Evolutionary conservation across 2,888 invertebrate species (phyloP).

Genomic region (Trisateles emortualis): DNA sequence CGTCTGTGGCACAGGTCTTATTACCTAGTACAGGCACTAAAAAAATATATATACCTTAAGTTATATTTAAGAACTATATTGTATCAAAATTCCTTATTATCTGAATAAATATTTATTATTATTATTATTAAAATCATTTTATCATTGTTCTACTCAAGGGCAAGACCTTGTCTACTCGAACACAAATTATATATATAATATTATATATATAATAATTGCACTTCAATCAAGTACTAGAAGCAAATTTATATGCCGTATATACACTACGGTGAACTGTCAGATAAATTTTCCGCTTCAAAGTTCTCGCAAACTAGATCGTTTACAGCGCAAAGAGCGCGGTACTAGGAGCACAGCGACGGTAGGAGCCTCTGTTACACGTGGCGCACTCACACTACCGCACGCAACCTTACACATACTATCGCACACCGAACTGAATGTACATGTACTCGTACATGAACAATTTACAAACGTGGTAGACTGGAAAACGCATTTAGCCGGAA

Average conservation of each 20-base stretch:
- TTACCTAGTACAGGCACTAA: too few species aligned
- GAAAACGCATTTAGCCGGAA: slow-evolving; percentile 75
- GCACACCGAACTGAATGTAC: slow-evolving; percentile 51
- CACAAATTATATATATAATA: not conserved
- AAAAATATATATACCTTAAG: too few species aligned
- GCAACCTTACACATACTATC: slow-evolving; percentile 25
- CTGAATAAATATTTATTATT: not conserved
- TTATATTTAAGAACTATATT: too few species aligned
- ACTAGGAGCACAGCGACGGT: slow-evolving; percentile 63
- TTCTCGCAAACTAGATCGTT: slow-evolving; percentile 74
- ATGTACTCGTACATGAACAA: slow-evolving; percentile 54
- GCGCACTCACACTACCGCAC: slow-evolving; percentile 64
- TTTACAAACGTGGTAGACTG: slow-evolving; percentile 73
- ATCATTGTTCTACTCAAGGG: too few species aligned
- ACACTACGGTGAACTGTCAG: slow-evolving; percentile 65
- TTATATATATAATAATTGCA: slow-evolving; percentile 15
- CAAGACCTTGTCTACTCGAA: not conserved
- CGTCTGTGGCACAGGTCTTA: too few species aligned
- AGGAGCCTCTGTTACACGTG: slow-evolving; percentile 68
- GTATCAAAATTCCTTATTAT: too few species aligned
- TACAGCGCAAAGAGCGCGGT: slow-evolving; percentile 68
- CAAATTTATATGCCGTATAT: slow-evolving; percentile 44
- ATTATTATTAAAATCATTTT: not conserved
- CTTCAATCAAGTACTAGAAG: slow-evolving; percentile 20
- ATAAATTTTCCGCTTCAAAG: slow-evolving; percentile 75